Evolutionary conservation across 1,140 invertebrate species (phyloP).

Genomic region (Atta colombica): DNA sequence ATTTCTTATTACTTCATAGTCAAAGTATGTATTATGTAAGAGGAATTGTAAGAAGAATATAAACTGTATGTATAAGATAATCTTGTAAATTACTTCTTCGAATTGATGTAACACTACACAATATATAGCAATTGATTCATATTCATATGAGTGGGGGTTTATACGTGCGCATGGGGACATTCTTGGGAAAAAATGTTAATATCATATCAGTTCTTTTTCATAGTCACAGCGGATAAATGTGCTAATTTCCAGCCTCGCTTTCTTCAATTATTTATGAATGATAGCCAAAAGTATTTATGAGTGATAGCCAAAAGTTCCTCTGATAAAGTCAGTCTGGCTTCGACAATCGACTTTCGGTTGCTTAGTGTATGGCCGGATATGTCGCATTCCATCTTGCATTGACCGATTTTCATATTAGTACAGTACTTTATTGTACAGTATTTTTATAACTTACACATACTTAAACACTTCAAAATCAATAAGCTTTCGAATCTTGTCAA

Average conservation of each 20-base stretch:
- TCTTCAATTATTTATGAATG: constrained; percentile 14
- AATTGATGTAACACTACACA: neutral
- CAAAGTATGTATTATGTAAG: neutral
- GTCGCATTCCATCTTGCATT: neutral
- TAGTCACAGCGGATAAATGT: constrained; percentile 14
- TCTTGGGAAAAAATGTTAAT: neutral
- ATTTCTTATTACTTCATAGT: constrained; percentile 1
- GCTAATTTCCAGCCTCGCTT: neutral
- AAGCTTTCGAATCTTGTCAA: neutral
- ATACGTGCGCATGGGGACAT: neutral
- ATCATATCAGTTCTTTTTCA: neutral
- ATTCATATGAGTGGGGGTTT: neutral
- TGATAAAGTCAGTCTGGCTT: neutral
- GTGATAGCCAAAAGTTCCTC: neutral
- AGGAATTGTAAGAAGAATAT: neutral
- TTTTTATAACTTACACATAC: neutral
- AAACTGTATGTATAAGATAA: neutral
- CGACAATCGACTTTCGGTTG: constrained; percentile 21
- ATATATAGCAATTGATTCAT: constrained; percentile 32
- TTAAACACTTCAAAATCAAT: neutral
- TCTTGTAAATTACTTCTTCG: neutral
- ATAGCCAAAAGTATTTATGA: constrained; percentile 13
- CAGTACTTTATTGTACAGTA: neutral
- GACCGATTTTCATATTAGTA: neutral
- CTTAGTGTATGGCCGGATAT: constrained; percentile 34